A percentile compares a stretch with the other conserved stretches of the same genome.
Conservation (phyloP, 1,140 invertebrate species). For the Drosophila elegans region DNA sequence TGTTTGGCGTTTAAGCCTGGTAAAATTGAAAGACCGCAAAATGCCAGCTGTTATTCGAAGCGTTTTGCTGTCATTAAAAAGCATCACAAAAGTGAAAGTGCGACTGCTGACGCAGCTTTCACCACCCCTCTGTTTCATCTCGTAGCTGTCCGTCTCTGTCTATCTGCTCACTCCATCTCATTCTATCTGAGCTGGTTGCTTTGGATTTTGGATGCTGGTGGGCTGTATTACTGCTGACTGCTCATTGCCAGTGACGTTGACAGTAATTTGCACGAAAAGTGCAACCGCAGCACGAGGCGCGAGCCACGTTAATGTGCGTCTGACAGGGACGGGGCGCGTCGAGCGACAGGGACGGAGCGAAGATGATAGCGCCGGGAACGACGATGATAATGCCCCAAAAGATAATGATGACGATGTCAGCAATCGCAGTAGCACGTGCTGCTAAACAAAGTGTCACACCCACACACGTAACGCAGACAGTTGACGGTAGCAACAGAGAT, state of each 20-base stretch:
- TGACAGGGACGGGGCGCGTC: background rate
- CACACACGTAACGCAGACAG: constrained; percentile 1
- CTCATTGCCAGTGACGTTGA: constrained; percentile 64
- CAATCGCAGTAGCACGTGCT: constrained; percentile 63
- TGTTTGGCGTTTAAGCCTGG: constrained; percentile 6
- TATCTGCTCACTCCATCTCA: background rate
- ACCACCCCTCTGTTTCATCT: background rate
- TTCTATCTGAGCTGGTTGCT: constrained; percentile 6
- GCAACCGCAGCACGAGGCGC: constrained; percentile 75
- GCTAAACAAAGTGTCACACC: constrained; percentile 69
- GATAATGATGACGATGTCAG: constrained; percentile 42
- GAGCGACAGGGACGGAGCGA: background rate
- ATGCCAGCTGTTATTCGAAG: constrained; percentile 50
- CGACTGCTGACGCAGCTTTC: constrained; percentile 48
- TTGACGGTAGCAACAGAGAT: constrained; percentile 2
- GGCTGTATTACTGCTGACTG: constrained; percentile 32
- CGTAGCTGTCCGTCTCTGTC: background rate
- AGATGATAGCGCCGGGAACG: constrained; percentile 12
- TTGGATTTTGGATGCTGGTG: constrained; percentile 19
- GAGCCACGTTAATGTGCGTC: constrained; percentile 64
- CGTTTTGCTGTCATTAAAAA: constrained; percentile 67
- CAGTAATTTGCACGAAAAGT: constrained; percentile 79
- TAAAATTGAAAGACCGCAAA: constrained; percentile 58
- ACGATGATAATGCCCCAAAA: constrained; percentile 17
- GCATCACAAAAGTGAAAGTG: constrained; percentile 70